Evolutionary conservation across 2,888 invertebrate species (phyloP), one percentile per base, ranked within the genome.

Genomic region (Ectobius pallidus): DNA sequence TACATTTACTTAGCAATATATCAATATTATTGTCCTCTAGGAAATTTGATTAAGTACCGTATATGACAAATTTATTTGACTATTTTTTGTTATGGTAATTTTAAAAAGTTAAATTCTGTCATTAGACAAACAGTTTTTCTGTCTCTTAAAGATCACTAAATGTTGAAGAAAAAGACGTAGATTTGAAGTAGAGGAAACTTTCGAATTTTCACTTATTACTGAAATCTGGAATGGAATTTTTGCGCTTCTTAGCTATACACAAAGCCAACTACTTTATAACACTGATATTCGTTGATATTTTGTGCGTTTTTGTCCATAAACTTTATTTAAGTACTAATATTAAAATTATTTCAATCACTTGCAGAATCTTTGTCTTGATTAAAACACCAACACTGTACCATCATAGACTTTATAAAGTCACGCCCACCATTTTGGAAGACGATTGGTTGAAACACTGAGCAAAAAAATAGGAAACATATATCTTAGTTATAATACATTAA

Each of bases 351-450:
- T 58, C 30, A 58, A 0, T 30, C 30, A 30, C 58, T 58, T 58
- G 58, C n/a, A 58, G 16, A 58, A 16, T 30, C 27, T 52, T 25
- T 25, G 18, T 39, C 20, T 65, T 65, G 16, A 65, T 65, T 27
- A 65, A 27, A 46, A 27, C 42, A 65, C 65, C 42, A 46, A 65
- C 46, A 65, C 46, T 65, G n/a, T 46, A 44, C 44, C 65, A 65
- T 44, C 44, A 27, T 27, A 65, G 46, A 65, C 65, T 46, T 46
- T 11, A 25, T 42, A 65, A 65, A 22, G 63, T 65, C 63, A 65
- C 65, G 65, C 65, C 65, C 32, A 61, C 58, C 42, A 42, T 39
- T 70, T 58, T 70, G 70, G 70, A 70, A 70, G 70, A 70, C 70
- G 58, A 70, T 70, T 58, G 52, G 32, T 70, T 70, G 58, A 55